Conservation (phyloP, 2,888 invertebrate genomes). For the Rhagium mordax region DNA sequence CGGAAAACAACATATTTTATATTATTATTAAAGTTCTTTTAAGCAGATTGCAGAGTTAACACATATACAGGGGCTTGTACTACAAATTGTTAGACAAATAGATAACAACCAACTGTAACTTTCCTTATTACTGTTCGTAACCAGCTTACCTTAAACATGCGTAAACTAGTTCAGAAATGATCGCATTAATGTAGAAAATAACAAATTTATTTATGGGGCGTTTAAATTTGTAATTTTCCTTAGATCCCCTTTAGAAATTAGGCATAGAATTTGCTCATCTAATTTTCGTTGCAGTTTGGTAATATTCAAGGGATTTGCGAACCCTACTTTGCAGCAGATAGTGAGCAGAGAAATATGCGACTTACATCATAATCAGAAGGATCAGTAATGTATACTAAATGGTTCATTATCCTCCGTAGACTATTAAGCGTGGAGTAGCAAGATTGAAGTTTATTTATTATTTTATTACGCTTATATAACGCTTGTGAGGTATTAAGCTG, state of each 20-base stretch:
- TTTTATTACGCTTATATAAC: too few species aligned
- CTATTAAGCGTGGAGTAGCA: too few species aligned
- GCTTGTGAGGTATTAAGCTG: too few species aligned
- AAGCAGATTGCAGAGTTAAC: too few species aligned
- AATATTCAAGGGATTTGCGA: neutral
- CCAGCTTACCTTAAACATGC: too few species aligned
- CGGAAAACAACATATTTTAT: neutral
- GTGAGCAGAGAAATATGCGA: neutral
- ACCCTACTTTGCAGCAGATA: neutral
- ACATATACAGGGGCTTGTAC: too few species aligned
- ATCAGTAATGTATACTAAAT: neutral
- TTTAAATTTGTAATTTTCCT: neutral
- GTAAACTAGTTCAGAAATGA: too few species aligned
- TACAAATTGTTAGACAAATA: too few species aligned
- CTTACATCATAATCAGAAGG: neutral
- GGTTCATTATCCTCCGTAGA: neutral
- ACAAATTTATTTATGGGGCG: neutral
- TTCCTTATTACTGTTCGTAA: too few species aligned
- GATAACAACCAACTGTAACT: too few species aligned
- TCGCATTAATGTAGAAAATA: too few species aligned
- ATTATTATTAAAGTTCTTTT: neutral
- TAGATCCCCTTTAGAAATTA: neutral
- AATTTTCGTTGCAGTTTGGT: neutral
- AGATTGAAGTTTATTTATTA: too few species aligned
- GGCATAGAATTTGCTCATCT: neutral